phyloP scores from a whole-genome alignment of 2,888 invertebrate species.

The Pheosia gnoma region DNA sequence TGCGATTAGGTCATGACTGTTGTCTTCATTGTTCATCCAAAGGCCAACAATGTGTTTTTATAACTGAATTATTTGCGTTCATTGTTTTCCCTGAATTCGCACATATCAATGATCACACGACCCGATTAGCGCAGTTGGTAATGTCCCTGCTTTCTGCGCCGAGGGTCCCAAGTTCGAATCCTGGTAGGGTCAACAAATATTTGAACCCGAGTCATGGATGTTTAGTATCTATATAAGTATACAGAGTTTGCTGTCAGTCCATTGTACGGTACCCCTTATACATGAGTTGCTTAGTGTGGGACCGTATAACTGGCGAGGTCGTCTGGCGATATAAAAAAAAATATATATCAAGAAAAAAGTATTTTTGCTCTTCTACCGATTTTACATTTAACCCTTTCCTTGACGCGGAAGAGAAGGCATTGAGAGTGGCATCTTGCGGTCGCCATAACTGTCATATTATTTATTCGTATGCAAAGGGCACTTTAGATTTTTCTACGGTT shows the following conservation, averaged over 20 bases:
- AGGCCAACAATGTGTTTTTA: slow-evolving; percentile 53
- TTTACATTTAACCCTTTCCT: background rate
- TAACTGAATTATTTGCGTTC: slow-evolving; percentile 37
- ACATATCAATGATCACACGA: too few species aligned
- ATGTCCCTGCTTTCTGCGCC: too few species aligned
- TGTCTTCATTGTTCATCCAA: slow-evolving; percentile 52
- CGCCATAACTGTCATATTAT: slow-evolving; percentile 1
- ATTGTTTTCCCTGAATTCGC: slow-evolving; percentile 16
- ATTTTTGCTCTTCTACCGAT: background rate
- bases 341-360: slow-evolving; percentile 1
- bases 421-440: background rate
- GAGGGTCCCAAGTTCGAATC: too few species aligned
- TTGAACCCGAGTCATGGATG: too few species aligned
- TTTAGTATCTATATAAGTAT: too few species aligned
- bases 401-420: background rate
- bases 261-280: too few species aligned
- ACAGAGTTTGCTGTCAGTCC: too few species aligned
- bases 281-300: too few species aligned
- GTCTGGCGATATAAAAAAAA: background rate
- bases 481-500: slow-evolving; percentile 11
- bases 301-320: too few species aligned
- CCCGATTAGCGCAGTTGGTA: too few species aligned
- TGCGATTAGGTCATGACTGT: slow-evolving; percentile 60
- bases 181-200: too few species aligned
- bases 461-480: slow-evolving; percentile 8